Base-by-base conservation (phyloP, 2,113 vertebrate genomes). In the Columba janthina region DNA sequence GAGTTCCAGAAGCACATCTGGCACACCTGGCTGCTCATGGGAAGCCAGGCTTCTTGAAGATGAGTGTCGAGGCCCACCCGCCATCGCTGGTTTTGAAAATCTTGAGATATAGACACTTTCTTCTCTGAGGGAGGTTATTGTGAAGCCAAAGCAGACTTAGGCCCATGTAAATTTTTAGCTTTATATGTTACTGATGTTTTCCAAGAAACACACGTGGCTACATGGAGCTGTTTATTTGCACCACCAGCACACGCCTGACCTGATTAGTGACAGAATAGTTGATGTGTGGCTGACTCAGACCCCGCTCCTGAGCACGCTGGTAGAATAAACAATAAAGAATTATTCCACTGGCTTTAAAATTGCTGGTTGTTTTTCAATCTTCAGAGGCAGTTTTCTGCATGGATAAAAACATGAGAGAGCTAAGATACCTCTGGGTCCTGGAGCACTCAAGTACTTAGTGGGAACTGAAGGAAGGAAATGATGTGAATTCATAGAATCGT, bases 101-200 rank as follows among this genome's bases (percentile, higher is more conserved):
- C 15, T 19, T 2, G 0, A 9, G 61, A 17, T 12, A 14, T 11
- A 7, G 61, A 6, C 5, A 0, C 51, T 15, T 18, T 2, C 29
- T 64, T 67, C 72, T 34, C 31, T 6, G 5, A 4, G 46, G 46
- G 46, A 54, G 14, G 13, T 57, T 57, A 2, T 5, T 11, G 29
- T 11, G 46, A 40, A 73, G 46, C 21, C 67, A 6, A 8, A 42
- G 70, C 83, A 51, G 50, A 5, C 28, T 3, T 0, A n/a, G 64
- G 29, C 20, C 56, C 0, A 0, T 42, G 46, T 31, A 17, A 31
- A 17, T 11, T 2, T 28, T 2, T 25, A 1, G 29, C 9, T 2
- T 3, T 25, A 4, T 19, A 1, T 9, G 14, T 48, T 4, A 3
- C 1, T 5, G 46, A 22, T 57, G 85, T 5, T 75, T 46, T 31